Percentiles rank a stretch among this genome's conserved stretches.
These are phyloP conservation scores for Malacosoma neustria DNA, from an alignment of 2,888 invertebrate genomes.

Conservation along the genomic window DNA sequence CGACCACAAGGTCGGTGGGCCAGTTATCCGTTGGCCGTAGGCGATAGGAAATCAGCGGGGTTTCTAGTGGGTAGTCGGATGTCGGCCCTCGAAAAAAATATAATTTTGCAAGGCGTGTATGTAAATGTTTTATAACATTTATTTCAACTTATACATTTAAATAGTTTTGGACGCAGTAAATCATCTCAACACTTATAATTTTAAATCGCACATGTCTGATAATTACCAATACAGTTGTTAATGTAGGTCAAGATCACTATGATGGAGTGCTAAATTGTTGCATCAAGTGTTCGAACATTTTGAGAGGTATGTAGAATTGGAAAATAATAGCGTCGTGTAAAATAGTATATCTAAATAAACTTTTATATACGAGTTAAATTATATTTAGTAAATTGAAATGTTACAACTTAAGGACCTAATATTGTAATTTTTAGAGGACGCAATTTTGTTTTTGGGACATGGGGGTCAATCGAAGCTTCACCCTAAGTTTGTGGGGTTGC, in stretches of 20 bases:
- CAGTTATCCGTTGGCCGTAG: no score
- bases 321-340: background rate
- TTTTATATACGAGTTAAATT: background rate
- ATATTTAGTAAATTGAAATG: background rate
- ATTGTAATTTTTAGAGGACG: no score
- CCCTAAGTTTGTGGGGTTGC: no score
- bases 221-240: slow-evolving; percentile 26
- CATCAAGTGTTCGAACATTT: slow-evolving; percentile 6
- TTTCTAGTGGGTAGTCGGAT: no score
- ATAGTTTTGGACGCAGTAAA: slow-evolving; percentile 11
- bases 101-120: background rate
- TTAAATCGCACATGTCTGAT: slow-evolving; percentile 19
- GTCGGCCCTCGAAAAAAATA: no score
- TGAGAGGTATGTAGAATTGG: background rate
- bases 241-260: slow-evolving; percentile 41
- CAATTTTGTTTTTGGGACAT: no score
- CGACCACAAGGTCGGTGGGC: no score
- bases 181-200: slow-evolving; percentile 9
- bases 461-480: no score
- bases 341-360: background rate
- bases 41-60: no score
- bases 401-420: no score
- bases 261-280: slow-evolving; percentile 14
- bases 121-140: background rate
- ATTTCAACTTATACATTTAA: slow-evolving; percentile 6